A percentile compares a stretch with the other conserved stretches of the same genome.
phyloP scores from a whole-genome alignment of 2,113 vertebrate genomes.

The Galeopterus variegatus region DNA sequence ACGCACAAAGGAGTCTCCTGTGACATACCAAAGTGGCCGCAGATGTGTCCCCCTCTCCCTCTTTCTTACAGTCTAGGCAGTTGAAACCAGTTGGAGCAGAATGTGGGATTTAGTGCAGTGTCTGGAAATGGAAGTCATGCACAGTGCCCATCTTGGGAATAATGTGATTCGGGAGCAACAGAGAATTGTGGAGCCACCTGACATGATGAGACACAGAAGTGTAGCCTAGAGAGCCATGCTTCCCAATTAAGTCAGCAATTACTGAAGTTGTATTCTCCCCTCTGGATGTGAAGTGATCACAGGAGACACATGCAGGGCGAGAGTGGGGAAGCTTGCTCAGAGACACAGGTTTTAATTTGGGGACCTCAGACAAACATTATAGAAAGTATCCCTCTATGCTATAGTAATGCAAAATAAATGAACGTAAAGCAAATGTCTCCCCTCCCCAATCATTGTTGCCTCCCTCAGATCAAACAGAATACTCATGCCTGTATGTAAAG shows the following conservation, averaged over 20 bases:
- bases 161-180: neutral
- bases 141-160: neutral
- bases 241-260: conserved; percentile 1
- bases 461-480: neutral
- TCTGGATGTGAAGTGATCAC: conserved; percentile 66
- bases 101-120: neutral
- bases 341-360: conserved; percentile 10
- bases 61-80: neutral
- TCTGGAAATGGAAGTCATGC: neutral
- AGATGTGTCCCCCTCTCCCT: neutral
- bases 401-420: neutral
- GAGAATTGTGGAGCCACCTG: neutral
- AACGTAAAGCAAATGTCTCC: neutral
- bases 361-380: conserved; percentile 5
- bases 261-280: neutral
- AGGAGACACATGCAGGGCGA: neutral
- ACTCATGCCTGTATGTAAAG: neutral
- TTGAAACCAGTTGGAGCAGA: neutral
- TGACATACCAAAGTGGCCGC: neutral
- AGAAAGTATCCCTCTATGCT: conserved; percentile 2
- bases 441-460: neutral
- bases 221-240: neutral
- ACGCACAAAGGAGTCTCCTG: neutral
- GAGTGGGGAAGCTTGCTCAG: conserved; percentile 10
- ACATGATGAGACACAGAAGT: neutral